Conservation (phyloP, 2,797 vertebrate species). For the Microchirus variegatus region DNA sequence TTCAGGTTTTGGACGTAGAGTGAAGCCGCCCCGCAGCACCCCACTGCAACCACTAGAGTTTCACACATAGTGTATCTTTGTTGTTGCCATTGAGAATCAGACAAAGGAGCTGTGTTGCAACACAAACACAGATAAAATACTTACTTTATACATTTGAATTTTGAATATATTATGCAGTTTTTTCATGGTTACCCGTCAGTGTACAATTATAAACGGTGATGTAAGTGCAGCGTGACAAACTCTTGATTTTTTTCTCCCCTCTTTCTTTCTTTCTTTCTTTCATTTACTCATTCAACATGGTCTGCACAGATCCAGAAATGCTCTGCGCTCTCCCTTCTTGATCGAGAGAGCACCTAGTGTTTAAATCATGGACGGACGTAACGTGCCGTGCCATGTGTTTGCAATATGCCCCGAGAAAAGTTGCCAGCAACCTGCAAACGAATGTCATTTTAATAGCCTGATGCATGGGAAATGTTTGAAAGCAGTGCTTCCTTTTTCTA, state of each 20-base stretch:
- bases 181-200: slow-evolving; percentile 33
- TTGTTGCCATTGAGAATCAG: slow-evolving; percentile 17
- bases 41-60: slow-evolving; percentile 15
- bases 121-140: neutral
- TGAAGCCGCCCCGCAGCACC: slow-evolving; percentile 14
- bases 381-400: slow-evolving; percentile 80
- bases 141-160: slow-evolving; percentile 18
- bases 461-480: slow-evolving; percentile 79
- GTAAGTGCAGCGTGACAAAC: slow-evolving; percentile 48
- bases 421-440: slow-evolving; percentile 78
- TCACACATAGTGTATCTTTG: slow-evolving; percentile 42
- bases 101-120: slow-evolving; percentile 3
- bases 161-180: slow-evolving; percentile 16
- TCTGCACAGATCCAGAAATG: slow-evolving; percentile 53
- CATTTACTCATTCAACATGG: slow-evolving; percentile 65
- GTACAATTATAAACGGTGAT: slow-evolving; percentile 43
- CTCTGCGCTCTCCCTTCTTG: slow-evolving; percentile 59
- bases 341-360: slow-evolving; percentile 73
- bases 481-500: slow-evolving; percentile 72
- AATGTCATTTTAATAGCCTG: slow-evolving; percentile 82
- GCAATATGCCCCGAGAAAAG: slow-evolving; percentile 77
- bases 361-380: slow-evolving; percentile 76
- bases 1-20: slow-evolving; percentile 28
- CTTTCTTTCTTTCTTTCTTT: slow-evolving; percentile 1
- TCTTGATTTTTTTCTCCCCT: slow-evolving; percentile 44